phyloP scores from a whole-genome alignment of 1,140 invertebrate species.

The Polyergus mexicanus region DNA sequence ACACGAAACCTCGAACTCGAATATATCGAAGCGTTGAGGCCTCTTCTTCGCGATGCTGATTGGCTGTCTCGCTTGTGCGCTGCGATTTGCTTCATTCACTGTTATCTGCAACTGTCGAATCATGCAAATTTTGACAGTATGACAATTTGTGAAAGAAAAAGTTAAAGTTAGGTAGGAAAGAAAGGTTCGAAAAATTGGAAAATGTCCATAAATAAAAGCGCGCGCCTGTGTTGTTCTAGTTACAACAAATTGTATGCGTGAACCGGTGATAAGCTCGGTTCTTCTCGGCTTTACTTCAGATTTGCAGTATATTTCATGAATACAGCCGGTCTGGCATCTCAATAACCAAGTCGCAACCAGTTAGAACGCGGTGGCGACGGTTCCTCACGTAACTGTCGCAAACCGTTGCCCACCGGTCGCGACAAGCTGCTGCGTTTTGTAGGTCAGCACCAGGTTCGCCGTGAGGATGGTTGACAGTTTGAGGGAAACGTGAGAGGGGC shows the following conservation, averaged over 20 bases:
- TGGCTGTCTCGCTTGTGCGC: no score
- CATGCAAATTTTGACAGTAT: no score
- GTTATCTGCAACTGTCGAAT: no score
- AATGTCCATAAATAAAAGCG: no score
- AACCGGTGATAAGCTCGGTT: neutral
- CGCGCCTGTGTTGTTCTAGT: no score
- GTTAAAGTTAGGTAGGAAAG: no score
- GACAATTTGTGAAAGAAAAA: no score
- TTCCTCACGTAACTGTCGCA: constrained; percentile 75
- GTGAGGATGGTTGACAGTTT: constrained; percentile 73
- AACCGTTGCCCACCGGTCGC: constrained; percentile 74
- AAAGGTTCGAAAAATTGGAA: no score
- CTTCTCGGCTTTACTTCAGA: constrained; percentile 23
- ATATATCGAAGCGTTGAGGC: no score
- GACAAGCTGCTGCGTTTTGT: constrained; percentile 76
- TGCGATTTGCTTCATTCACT: no score
- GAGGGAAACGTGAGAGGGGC: constrained; percentile 46
- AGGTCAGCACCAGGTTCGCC: constrained; percentile 71
- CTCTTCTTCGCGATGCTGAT: no score
- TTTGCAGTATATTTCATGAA: constrained; percentile 8
- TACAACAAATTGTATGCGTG: neutral
- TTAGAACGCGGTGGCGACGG: constrained; percentile 62
- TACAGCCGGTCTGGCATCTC: constrained; percentile 55
- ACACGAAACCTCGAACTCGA: no score
- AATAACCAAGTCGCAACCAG: constrained; percentile 72